Conservation (phyloP, 2,888 invertebrate species). For the Calliphora vomitoria region DNA sequence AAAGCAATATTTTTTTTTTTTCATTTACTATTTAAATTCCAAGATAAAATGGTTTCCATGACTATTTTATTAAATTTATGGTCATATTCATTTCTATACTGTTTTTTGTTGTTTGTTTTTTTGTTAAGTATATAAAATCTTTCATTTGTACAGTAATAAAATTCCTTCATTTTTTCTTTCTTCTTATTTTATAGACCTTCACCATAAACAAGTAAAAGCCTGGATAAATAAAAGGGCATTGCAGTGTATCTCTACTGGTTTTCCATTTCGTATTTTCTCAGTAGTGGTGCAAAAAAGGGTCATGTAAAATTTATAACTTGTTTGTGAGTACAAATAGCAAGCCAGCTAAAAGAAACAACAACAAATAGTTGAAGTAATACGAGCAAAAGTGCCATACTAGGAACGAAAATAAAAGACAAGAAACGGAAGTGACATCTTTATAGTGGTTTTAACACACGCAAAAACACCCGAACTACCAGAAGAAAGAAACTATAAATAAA, state of each 20-base stretch:
- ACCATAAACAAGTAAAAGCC: constrained; percentile 24
- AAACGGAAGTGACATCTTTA: constrained; percentile 33
- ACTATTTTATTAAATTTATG: not conserved
- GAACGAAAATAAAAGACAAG: not conserved
- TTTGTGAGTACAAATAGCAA: not conserved
- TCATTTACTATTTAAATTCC: not conserved
- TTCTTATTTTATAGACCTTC: constrained; percentile 7
- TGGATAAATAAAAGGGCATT: not conserved
- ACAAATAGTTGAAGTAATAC: not conserved
- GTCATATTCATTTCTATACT: no score
- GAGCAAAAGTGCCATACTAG: not conserved
- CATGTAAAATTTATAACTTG: constrained; percentile 22
- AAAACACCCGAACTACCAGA: not conserved
- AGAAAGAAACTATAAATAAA: not conserved
- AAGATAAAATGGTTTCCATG: not conserved
- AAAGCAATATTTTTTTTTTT: not conserved
- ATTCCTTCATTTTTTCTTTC: not conserved
- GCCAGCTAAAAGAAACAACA: not conserved
- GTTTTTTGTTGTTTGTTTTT: not conserved
- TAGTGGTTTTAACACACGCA: not conserved
- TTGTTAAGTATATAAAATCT: not conserved
- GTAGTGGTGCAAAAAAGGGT: not conserved
- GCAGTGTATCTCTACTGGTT: not conserved
- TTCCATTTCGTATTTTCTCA: not conserved
- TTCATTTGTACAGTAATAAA: not conserved